These are phyloP conservation scores for Campylorhamphus procurvoides DNA, from an alignment of 2,113 vertebrate species.

Conservation along the genomic window DNA sequence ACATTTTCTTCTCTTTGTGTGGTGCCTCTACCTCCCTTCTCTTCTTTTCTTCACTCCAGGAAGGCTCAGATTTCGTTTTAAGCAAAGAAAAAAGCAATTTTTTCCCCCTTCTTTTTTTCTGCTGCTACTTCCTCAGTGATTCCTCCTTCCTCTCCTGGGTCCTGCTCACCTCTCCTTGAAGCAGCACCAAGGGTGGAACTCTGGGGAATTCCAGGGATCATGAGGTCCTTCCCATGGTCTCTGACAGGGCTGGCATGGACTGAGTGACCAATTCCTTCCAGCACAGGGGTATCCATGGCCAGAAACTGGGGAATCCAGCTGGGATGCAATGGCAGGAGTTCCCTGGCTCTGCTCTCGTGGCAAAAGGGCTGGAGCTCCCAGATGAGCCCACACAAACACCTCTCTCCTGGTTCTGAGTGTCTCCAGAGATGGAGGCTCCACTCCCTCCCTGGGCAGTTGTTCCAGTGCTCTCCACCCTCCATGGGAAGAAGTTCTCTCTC, in stretches of 20 bases:
- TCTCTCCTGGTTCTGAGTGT: neutral
- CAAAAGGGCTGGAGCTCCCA: neutral
- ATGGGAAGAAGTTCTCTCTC: neutral
- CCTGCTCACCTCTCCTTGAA: neutral
- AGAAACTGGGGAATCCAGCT: neutral
- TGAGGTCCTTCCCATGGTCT: neutral
- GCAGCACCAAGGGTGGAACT: neutral
- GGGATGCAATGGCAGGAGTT: neutral
- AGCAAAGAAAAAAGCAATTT: neutral
- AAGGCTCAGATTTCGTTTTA: constrained; percentile 24
- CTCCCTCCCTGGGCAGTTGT: neutral
- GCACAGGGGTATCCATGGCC: neutral
- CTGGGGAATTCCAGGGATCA: fast-evolving
- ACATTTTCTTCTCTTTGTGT: constrained; percentile 49
- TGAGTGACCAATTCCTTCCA: neutral
- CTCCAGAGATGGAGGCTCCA: neutral
- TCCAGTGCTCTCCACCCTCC: neutral
- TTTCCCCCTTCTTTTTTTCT: neutral
- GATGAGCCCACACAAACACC: fast-evolving
- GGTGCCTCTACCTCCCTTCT: neutral
- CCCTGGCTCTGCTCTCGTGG: neutral
- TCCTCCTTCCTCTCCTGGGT: neutral
- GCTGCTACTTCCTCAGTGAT: neutral
- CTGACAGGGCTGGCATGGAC: neutral
- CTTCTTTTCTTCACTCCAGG: constrained; percentile 19